A percentile compares a stretch with the other conserved stretches of the same genome.
These are phyloP conservation scores for Monarcha castaneiventris DNA, from an alignment of 2,113 vertebrate genomes.

Conservation along the genomic window DNA sequence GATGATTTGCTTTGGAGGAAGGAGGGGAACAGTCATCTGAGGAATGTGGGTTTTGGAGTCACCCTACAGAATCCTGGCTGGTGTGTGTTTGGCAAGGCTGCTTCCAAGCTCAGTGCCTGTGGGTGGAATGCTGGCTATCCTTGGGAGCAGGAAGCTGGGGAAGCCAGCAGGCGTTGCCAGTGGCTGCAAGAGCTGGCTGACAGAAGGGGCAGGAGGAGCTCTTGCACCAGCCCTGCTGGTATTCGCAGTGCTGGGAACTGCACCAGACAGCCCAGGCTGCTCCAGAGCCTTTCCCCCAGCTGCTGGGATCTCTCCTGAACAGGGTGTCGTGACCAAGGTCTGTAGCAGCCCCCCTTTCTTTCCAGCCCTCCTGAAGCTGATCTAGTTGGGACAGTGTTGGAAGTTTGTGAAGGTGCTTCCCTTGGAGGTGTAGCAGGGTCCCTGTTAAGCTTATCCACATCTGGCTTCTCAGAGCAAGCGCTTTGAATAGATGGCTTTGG, in stretches of 20 bases:
- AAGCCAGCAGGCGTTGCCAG: neutral
- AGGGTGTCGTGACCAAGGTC: neutral
- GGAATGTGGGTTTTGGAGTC: conserved; percentile 19
- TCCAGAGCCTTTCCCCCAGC: neutral
- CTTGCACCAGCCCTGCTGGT: neutral
- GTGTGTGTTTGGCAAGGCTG: neutral
- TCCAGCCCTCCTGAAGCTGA: neutral
- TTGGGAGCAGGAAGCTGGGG: neutral
- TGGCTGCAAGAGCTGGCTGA: neutral
- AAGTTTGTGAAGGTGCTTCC: neutral
- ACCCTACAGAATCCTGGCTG: neutral
- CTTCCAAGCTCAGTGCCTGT: neutral
- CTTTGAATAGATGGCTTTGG: neutral
- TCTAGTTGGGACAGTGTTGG: neutral
- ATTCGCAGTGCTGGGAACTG: neutral
- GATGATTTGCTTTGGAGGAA: neutral
- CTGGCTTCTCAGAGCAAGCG: neutral
- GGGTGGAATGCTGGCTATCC: neutral
- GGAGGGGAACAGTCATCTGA: neutral
- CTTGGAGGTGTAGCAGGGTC: neutral
- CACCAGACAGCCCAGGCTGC: neutral
- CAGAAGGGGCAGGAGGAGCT: neutral
- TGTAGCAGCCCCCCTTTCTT: neutral
- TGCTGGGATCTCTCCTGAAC: neutral
- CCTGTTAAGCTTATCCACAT: neutral